Evolutionary conservation across 1,140 invertebrate species (phyloP), one percentile per base, ranked within the genome.

Genomic region (Polyergus mexicanus): DNA sequence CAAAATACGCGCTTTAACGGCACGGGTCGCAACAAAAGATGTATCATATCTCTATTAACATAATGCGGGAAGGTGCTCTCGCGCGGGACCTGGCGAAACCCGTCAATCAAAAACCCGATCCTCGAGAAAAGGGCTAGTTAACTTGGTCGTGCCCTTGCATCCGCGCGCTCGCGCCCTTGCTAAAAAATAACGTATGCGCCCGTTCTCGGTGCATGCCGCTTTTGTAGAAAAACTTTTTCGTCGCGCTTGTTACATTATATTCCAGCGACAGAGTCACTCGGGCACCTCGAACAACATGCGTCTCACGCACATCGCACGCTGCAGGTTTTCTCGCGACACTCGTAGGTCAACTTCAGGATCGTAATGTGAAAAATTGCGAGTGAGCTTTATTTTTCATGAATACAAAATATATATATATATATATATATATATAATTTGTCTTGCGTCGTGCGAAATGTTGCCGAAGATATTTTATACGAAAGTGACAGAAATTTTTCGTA

Each of bases 41-140:
- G 81, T 93, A 94, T 95, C 93, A 92, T 94, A 92, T 93, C 89
- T 91, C 88, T 92, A 95, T 95, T 95, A 94, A 91, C 94, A 95
- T 95, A 95, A 93, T 92, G 80, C 88, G 88, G 92, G 90, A 93
- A 93, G 91, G 89, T 76, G 86, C 69, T 62, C 63, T 69, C 62
- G 60, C 69, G 81, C 81, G 62, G 83, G 62, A 86, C 76, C 84
- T 89, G 88, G 71, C 68, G 77, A 87, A 93, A 93, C 72, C 91
- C 92, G 93, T 94, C 94, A 94, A 95, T 95, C 94, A 94, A 93
- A 94, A 94, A 93, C 92, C 87, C 83, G 92, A 92, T 94, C 90
- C 88, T 71, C 85, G 69, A 93, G 92, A 93, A 94, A 94, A 92
- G 92, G 84, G 62, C 76, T 85, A 86, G 87, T 81, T 91, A 83